A percentile compares a stretch with the other conserved stretches of the same genome.
phyloP scores from a whole-genome alignment of 2,888 invertebrate species.

The Lacanobia oleracea region DNA sequence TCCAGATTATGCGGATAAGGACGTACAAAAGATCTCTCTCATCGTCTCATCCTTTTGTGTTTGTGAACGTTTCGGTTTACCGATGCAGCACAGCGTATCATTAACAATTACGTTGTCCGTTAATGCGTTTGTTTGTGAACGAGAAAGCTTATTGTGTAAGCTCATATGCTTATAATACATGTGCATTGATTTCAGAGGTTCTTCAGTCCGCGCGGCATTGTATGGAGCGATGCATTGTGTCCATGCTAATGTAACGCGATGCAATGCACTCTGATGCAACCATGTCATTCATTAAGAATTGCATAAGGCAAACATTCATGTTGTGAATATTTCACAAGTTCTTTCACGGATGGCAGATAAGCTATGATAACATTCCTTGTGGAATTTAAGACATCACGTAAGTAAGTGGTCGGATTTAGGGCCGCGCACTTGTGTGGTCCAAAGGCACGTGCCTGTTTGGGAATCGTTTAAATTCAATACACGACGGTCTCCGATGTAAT shows the following conservation, averaged over 20 bases:
- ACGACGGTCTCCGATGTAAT: constrained; percentile 53
- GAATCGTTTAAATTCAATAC: constrained; percentile 70
- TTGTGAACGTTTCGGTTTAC: constrained; percentile 21
- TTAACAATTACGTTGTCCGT: constrained; percentile 64
- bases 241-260: constrained; percentile 77
- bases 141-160: constrained; percentile 73
- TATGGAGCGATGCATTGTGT: constrained; percentile 73
- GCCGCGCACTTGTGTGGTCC: constrained; percentile 67
- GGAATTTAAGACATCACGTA: constrained; percentile 35
- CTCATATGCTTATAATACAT: constrained; percentile 72
- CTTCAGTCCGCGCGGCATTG: constrained; percentile 71
- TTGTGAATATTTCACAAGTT: constrained; percentile 63
- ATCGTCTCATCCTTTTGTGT: constrained; percentile 26
- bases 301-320: constrained; percentile 65
- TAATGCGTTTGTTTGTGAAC: constrained; percentile 66
- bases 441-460: constrained; percentile 52
- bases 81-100: constrained; percentile 56
- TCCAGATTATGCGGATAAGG: constrained; percentile 33
- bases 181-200: constrained; percentile 76
- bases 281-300: constrained; percentile 70
- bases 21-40: constrained; percentile 27
- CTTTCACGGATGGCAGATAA: constrained; percentile 59
- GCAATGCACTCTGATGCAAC: constrained; percentile 75
- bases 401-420: constrained; percentile 37
- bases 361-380: constrained; percentile 55